Evolutionary conservation across 2,797 vertebrate species (phyloP).

Genomic region (Bovichtus diacanthus): DNA sequence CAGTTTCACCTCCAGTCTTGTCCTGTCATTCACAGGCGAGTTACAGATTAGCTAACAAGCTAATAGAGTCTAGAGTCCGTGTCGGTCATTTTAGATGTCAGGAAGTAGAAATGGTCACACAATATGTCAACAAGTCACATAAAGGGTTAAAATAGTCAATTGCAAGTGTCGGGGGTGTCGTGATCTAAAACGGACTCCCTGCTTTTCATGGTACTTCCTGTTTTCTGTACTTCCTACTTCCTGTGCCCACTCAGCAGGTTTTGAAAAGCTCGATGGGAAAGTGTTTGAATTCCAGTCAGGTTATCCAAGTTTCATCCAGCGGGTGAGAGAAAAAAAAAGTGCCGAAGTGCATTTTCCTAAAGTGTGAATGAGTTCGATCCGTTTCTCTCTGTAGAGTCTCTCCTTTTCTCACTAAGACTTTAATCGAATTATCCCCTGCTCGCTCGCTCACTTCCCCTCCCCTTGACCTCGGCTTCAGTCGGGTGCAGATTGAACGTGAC

Average conservation of each 20-base stretch:
- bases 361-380: constrained; percentile 35
- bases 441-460: constrained; percentile 26
- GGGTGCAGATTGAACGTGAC: background rate
- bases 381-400: constrained; percentile 10
- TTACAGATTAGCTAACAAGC: background rate
- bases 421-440: constrained; percentile 68
- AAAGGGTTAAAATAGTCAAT: background rate
- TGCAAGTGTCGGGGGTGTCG: background rate
- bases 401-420: constrained; percentile 57
- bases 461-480: constrained; percentile 19
- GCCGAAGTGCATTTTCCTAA: constrained; percentile 33
- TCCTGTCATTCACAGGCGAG: background rate
- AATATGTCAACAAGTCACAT: background rate
- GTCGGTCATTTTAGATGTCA: background rate
- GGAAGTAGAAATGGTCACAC: background rate
- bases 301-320: constrained; percentile 24
- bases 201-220: constrained; percentile 26
- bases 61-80: background rate
- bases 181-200: background rate
- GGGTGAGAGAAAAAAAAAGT: background rate
- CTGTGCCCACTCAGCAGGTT: constrained; percentile 12
- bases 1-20: background rate
- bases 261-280: background rate
- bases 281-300: constrained; percentile 5
- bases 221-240: constrained; percentile 32